phyloP scores from a whole-genome alignment of 2,113 vertebrate species.

The Sturnus vulgaris region DNA sequence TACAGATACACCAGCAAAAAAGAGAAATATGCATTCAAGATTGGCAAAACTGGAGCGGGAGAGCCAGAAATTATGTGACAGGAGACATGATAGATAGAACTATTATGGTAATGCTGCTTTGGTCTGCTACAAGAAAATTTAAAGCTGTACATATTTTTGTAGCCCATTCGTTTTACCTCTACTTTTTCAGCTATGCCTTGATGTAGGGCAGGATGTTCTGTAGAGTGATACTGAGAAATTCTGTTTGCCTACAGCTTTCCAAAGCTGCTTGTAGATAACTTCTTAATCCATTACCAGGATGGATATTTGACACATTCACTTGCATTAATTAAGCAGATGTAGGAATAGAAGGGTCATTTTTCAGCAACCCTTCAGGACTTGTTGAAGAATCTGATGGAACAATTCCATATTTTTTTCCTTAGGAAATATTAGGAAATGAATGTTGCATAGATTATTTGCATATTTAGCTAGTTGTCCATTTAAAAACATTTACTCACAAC shows the following conservation, averaged over 20 bases:
- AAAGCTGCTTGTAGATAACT: conserved; percentile 36
- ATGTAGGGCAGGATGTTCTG: conserved; percentile 21
- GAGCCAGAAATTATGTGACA: conserved; percentile 13
- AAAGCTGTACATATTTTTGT: conserved; percentile 36
- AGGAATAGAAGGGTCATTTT: neutral
- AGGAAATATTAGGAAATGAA: neutral
- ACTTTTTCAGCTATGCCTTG: neutral
- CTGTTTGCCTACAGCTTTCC: conserved; percentile 50
- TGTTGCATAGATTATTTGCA: neutral
- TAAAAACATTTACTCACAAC: neutral
- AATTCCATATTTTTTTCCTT: neutral
- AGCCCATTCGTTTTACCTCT: neutral
- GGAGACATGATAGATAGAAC: conserved; percentile 19
- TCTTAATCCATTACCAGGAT: conserved; percentile 43
- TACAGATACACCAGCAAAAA: neutral
- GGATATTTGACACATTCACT: conserved; percentile 22
- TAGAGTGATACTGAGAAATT: conserved; percentile 21
- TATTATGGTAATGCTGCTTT: conserved; percentile 45
- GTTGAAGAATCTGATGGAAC: neutral
- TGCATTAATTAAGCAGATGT: conserved; percentile 55
- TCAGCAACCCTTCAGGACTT: neutral
- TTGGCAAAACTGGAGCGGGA: neutral
- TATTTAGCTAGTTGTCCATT: neutral
- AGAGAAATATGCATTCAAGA: conserved; percentile 3
- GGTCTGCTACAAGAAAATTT: conserved; percentile 38